Percentiles rank a stretch among this genome's conserved stretches.
phyloP scores from a whole-genome alignment of 2,113 vertebrate species.

The Sialia sialis region DNA sequence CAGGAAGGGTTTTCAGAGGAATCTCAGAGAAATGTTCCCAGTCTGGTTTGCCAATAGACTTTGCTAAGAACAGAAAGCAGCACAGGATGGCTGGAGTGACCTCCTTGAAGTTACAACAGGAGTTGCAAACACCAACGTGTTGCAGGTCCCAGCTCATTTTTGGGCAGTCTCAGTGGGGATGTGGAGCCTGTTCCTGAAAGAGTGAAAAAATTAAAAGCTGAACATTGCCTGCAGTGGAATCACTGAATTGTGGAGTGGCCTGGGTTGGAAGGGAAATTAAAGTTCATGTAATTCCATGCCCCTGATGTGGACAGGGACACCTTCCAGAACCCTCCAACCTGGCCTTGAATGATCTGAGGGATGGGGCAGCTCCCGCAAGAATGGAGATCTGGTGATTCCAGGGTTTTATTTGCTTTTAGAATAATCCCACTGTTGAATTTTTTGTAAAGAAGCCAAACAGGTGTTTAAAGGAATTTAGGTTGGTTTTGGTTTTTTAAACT shows the following conservation, averaged over 20 bases:
- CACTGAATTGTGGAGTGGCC: neutral
- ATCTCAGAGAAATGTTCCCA: neutral
- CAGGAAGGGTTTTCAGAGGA: neutral
- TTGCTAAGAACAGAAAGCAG: neutral
- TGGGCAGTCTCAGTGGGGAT: fast-evolving
- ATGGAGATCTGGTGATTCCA: neutral
- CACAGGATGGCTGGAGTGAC: fast-evolving
- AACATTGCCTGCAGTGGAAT: fast-evolving
- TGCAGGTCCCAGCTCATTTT: neutral
- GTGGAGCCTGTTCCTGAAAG: neutral
- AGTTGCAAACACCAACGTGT: neutral
- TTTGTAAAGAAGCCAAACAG: neutral
- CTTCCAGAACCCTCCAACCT: neutral
- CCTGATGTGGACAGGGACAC: neutral
- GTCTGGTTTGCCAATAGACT: neutral
- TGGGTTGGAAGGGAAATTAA: neutral
- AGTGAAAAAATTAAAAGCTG: fast-evolving
- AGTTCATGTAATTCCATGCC: neutral
- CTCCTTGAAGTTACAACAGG: fast-evolving
- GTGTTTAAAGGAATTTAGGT: neutral
- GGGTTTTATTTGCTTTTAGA: neutral
- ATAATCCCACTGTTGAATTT: neutral
- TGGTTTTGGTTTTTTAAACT: neutral
- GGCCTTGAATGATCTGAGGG: neutral
- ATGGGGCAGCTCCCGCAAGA: neutral